Evolutionary conservation across 2,113 vertebrate genomes (phyloP).

Genomic region (Microtus pennsylvanicus): DNA sequence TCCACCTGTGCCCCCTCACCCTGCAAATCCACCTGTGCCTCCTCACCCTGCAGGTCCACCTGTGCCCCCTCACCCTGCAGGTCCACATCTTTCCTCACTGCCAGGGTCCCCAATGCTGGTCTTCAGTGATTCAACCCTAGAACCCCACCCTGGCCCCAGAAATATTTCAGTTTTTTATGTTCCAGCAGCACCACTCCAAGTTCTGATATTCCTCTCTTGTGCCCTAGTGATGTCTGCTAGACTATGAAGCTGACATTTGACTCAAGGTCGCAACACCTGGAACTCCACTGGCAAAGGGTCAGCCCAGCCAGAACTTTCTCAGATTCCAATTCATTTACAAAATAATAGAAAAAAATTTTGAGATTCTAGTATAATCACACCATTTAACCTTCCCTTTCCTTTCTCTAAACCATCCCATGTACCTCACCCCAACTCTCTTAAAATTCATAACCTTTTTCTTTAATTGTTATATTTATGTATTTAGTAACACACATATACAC

Average conservation of each 20-base stretch:
- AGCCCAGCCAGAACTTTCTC: neutral
- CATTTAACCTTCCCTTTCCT: neutral
- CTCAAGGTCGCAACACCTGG: neutral
- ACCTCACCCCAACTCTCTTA: neutral
- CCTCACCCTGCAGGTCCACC: neutral
- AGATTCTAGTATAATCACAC: neutral
- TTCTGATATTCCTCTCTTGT: neutral
- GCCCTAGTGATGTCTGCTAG: neutral
- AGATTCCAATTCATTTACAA: neutral
- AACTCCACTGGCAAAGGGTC: neutral
- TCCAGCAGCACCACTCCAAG: neutral
- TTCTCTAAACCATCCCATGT: neutral
- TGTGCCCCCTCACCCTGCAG: too few species aligned
- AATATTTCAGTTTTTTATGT: neutral
- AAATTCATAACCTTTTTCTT: neutral
- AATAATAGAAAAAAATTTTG: neutral
- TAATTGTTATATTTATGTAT: neutral
- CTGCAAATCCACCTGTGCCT: neutral
- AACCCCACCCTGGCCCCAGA: neutral
- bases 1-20: neutral
- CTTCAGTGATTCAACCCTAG: neutral
- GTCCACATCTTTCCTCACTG: neutral
- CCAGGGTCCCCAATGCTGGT: neutral
- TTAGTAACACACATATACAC: neutral
- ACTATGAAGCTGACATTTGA: neutral